phyloP scores from a whole-genome alignment of 1,140 invertebrate species.

The Pseudomyrmex sp. region DNA sequence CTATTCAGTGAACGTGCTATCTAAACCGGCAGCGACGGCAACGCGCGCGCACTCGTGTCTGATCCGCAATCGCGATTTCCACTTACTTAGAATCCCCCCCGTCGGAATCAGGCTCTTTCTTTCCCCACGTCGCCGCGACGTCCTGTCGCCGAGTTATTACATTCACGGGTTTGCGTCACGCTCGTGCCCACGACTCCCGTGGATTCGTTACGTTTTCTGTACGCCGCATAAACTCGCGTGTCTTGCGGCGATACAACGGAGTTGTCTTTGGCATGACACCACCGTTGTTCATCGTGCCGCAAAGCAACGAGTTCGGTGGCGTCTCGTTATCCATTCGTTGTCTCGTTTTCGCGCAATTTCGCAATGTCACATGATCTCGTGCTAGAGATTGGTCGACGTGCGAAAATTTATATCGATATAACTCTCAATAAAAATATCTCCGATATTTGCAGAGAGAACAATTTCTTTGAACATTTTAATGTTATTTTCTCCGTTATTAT shows the following conservation, averaged over 20 bases:
- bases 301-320: slow-evolving; percentile 20
- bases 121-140: slow-evolving; percentile 2
- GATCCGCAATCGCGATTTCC: slow-evolving; percentile 46
- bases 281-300: slow-evolving; percentile 15
- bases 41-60: background rate
- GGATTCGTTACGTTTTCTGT: slow-evolving; percentile 16
- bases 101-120: slow-evolving; percentile 3
- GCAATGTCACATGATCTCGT: background rate
- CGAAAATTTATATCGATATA: no score
- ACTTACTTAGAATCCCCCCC: slow-evolving; percentile 15
- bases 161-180: background rate
- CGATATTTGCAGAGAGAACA: background rate
- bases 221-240: slow-evolving; percentile 37
- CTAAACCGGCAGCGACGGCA: background rate
- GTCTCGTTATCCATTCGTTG: slow-evolving; percentile 31
- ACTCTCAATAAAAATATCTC: no score
- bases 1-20: background rate
- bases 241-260: slow-evolving; percentile 27
- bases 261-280: slow-evolving; percentile 16
- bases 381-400: background rate
- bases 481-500: no score
- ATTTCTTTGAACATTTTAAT: no score
- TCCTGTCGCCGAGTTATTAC: slow-evolving; percentile 26
- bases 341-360: slow-evolving; percentile 45
- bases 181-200: slow-evolving; percentile 3